A percentile compares a stretch with the other conserved stretches of the same genome.
These are phyloP conservation scores for Chaenodraco wilsoni DNA, from an alignment of 2,797 vertebrate species.

Conservation along the genomic window DNA sequence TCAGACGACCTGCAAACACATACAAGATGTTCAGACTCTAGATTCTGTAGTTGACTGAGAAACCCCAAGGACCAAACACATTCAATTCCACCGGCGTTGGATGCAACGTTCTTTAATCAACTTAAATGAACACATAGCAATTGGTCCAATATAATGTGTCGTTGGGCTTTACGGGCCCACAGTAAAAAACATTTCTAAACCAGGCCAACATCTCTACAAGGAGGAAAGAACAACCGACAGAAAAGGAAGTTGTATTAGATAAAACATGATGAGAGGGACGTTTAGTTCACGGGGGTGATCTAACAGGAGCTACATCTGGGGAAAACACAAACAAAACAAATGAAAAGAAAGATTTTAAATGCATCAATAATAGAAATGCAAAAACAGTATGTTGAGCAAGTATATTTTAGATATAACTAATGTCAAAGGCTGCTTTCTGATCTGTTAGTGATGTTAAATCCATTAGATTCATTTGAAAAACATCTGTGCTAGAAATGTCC, in stretches of 20 bases:
- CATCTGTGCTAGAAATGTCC: neutral
- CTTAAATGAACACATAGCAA: conserved; percentile 2
- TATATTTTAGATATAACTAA: neutral
- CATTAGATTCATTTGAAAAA: neutral
- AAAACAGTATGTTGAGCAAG: neutral
- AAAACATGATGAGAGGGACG: neutral
- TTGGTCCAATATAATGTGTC: neutral
- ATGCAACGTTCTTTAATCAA: neutral
- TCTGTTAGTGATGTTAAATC: neutral
- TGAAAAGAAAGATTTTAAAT: neutral
- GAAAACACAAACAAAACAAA: conserved; percentile 8
- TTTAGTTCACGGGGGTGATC: neutral
- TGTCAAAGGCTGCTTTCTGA: neutral
- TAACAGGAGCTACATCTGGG: neutral
- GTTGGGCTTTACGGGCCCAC: neutral
- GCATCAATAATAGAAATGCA: neutral
- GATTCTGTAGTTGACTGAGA: neutral
- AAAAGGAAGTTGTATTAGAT: neutral
- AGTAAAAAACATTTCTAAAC: neutral
- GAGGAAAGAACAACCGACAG: neutral
- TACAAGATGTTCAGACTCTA: neutral
- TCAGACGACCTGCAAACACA: conserved; percentile 90
- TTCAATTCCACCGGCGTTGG: neutral
- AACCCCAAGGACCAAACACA: neutral
- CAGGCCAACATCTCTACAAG: neutral